Percentiles rank a stretch among this genome's conserved stretches.
phyloP scores from a whole-genome alignment of 1,140 invertebrate species.

The Matsumurasca onukii region DNA sequence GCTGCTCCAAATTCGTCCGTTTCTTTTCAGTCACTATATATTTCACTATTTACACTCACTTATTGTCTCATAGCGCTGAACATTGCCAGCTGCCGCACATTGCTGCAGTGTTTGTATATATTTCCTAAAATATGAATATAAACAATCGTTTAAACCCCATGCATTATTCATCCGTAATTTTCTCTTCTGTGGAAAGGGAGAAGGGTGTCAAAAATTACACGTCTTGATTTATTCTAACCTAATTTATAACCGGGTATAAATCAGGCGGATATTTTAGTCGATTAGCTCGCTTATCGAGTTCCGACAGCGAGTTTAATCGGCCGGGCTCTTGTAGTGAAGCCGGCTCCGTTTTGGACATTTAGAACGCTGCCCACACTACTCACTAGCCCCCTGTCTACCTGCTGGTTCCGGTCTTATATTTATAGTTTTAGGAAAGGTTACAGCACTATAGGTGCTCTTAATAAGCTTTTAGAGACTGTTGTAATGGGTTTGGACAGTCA shows the following conservation, averaged over 20 bases:
- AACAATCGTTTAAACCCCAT: conserved; percentile 2
- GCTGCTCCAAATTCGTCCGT: not conserved
- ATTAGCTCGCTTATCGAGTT: not conserved
- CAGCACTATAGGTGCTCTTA: no score
- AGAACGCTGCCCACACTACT: not conserved
- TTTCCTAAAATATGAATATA: conserved; percentile 5
- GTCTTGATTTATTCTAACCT: not conserved
- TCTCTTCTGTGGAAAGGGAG: not conserved
- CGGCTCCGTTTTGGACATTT: not conserved
- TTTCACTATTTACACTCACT: not conserved
- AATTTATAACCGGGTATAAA: not conserved
- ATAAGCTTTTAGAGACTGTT: no score
- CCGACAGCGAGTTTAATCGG: not conserved
- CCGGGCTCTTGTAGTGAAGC: not conserved
- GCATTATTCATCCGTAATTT: conserved; percentile 4
- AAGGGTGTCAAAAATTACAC: not conserved
- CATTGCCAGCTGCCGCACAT: not conserved
- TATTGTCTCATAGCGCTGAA: no score
- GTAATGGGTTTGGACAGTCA: no score
- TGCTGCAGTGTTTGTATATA: not conserved
- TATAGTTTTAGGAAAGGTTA: no score
- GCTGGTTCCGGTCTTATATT: no score
- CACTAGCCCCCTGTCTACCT: not conserved
- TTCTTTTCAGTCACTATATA: not conserved
- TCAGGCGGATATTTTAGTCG: not conserved